These are phyloP conservation scores for Phyllotreta cruciferae DNA, from an alignment of 2,888 invertebrate species.

Conservation along the genomic window DNA sequence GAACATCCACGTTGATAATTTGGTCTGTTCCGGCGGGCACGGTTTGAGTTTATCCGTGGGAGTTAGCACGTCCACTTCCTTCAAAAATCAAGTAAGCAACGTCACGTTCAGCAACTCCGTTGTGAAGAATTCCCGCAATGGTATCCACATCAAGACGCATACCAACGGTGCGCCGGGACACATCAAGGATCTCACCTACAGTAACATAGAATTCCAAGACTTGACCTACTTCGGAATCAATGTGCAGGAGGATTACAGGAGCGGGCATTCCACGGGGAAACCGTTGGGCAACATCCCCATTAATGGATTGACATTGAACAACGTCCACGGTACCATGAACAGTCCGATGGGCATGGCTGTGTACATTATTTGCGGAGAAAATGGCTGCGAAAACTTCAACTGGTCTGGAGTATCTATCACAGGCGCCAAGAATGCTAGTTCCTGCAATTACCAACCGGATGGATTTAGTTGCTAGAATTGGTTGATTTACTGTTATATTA, in stretches of 20 bases:
- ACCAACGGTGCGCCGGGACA: slow-evolving; percentile 38
- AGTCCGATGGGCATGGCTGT: slow-evolving; percentile 15
- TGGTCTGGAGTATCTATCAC: slow-evolving; percentile 32
- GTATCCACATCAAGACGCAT: slow-evolving; percentile 43
- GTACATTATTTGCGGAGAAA: slow-evolving; percentile 38
- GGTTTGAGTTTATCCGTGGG: slow-evolving; percentile 44
- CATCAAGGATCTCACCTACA: slow-evolving; percentile 38
- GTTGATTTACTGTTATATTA: no score
- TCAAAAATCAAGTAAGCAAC: slow-evolving; percentile 37
- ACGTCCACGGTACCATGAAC: slow-evolving; percentile 27
- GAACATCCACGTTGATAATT: slow-evolving; percentile 32
- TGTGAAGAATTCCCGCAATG: slow-evolving; percentile 40
- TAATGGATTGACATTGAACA: slow-evolving; percentile 4
- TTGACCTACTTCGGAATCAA: slow-evolving; percentile 41
- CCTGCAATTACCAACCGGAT: slow-evolving; percentile 19
- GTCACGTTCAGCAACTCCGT: slow-evolving; percentile 37
- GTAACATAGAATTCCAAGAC: slow-evolving; percentile 37
- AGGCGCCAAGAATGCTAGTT: slow-evolving; percentile 21
- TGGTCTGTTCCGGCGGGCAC: slow-evolving; percentile 42
- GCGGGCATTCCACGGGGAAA: slow-evolving; percentile 35
- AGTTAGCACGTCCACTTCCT: slow-evolving; percentile 26
- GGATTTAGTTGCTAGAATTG: neutral
- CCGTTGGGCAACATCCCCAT: slow-evolving; percentile 40
- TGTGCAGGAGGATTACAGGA: slow-evolving; percentile 40
- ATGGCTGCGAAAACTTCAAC: slow-evolving; percentile 37